A percentile compares a stretch with the other conserved stretches of the same genome.
Conservation (phyloP, 2,113 vertebrate genomes). For the Scytalopus superciliaris region DNA sequence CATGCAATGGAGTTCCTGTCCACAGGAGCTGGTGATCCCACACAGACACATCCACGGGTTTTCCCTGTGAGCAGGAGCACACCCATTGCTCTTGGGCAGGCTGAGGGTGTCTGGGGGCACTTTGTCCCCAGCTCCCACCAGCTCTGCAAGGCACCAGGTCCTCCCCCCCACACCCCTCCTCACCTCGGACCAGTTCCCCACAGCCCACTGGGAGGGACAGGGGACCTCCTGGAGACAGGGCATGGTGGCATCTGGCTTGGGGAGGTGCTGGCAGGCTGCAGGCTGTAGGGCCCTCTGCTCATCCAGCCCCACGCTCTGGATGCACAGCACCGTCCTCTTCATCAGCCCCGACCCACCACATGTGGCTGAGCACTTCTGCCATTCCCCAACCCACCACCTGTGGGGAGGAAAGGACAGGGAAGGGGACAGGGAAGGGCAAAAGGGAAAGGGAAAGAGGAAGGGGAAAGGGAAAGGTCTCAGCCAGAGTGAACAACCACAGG, state of each 20-base stretch:
- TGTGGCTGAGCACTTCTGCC: slow-evolving; percentile 85
- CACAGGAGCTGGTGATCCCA: neutral
- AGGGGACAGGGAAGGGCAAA: neutral
- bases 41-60: accelerated
- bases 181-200: slow-evolving; percentile 90
- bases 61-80: neutral
- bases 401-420: neutral
- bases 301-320: slow-evolving; percentile 83
- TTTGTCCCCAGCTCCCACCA: neutral
- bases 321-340: slow-evolving; percentile 85
- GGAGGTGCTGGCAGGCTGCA: slow-evolving; percentile 75
- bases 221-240: slow-evolving; percentile 79
- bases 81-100: accelerated
- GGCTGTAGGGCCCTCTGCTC: slow-evolving; percentile 83
- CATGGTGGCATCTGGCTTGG: slow-evolving; percentile 70
- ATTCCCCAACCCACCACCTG: slow-evolving; percentile 94
- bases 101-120: accelerated
- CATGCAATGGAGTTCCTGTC: accelerated
- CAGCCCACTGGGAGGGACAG: slow-evolving; percentile 86
- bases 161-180: neutral
- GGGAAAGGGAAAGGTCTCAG: neutral
- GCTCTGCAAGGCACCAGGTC: accelerated
- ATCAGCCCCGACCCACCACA: slow-evolving; percentile 79
- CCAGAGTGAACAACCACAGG: accelerated
- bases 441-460: neutral